A percentile compares a stretch with the other conserved stretches of the same genome.
These are phyloP conservation scores for Pachypeltis micranthus DNA, from an alignment of 1,140 invertebrate genomes.

Conservation along the genomic window DNA sequence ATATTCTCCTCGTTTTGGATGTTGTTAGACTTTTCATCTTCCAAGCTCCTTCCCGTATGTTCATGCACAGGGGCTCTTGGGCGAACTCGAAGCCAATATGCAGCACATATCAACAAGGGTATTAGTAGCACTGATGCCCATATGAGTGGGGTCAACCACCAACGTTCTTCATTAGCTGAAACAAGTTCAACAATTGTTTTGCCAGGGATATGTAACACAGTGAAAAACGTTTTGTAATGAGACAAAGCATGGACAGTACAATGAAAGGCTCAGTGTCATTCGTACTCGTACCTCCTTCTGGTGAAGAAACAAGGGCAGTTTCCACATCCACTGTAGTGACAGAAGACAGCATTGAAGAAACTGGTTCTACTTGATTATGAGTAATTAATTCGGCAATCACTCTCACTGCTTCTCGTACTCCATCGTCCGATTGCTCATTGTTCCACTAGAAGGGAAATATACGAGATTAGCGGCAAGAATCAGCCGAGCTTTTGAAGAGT, in stretches of 20 bases:
- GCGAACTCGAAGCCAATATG: slow-evolving; percentile 39
- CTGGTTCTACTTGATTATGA: slow-evolving; percentile 42
- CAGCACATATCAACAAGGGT: background rate
- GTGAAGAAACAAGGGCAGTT: slow-evolving; percentile 48
- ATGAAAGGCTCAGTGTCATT: no score
- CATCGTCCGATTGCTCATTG: slow-evolving; percentile 33
- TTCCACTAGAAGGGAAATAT: slow-evolving; percentile 39
- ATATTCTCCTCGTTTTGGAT: slow-evolving; percentile 81
- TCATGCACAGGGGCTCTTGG: slow-evolving; percentile 26
- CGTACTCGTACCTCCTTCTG: slow-evolving; percentile 39
- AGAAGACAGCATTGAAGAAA: slow-evolving; percentile 52
- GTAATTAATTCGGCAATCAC: slow-evolving; percentile 58
- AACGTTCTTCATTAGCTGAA: background rate
- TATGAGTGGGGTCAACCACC: background rate
- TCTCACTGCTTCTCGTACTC: slow-evolving; percentile 47
- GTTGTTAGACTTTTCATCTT: slow-evolving; percentile 78
- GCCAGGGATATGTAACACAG: no score
- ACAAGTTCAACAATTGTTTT: slow-evolving; percentile 21
- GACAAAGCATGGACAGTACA: no score
- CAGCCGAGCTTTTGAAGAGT: no score
- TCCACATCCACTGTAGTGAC: slow-evolving; percentile 69
- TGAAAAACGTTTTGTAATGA: no score
- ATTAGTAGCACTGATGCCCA: background rate
- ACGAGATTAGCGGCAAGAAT: no score
- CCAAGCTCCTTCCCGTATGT: slow-evolving; percentile 45